Conservation (phyloP, 2,888 invertebrate genomes). For the Drosophila buzzatii region DNA sequence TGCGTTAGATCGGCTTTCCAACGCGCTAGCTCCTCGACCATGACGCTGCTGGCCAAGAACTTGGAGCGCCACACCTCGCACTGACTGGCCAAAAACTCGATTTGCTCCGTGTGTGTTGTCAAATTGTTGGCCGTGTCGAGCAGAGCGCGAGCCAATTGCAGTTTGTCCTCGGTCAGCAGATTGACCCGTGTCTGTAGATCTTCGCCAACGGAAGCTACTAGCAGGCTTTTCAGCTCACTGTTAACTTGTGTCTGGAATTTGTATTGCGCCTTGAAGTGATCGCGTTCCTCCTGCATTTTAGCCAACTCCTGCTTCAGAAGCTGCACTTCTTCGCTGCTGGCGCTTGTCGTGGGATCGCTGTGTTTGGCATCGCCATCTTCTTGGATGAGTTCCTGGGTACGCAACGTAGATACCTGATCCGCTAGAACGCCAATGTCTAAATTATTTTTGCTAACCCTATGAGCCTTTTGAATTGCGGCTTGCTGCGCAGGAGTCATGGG, state of each 20-base stretch:
- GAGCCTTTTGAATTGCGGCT: slow-evolving; percentile 61
- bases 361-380: slow-evolving; percentile 81
- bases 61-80: slow-evolving; percentile 99
- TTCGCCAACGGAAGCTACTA: slow-evolving; percentile 98
- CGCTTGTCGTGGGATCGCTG: slow-evolving; percentile 51
- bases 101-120: slow-evolving; percentile 95
- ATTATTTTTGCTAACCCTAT: slow-evolving; percentile 86
- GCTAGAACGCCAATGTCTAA: slow-evolving; percentile 89
- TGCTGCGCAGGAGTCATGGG: slow-evolving; percentile 88
- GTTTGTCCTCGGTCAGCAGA: slow-evolving; percentile 95
- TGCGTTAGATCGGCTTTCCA: slow-evolving; percentile 93
- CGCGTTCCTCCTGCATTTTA: slow-evolving; percentile 89
- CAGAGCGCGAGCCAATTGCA: slow-evolving; percentile 93
- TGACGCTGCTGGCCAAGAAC: slow-evolving; percentile 96
- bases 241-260: slow-evolving; percentile 96
- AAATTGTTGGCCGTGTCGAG: slow-evolving; percentile 94
- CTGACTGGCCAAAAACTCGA: slow-evolving; percentile 96
- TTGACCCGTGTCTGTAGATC: slow-evolving; percentile 96
- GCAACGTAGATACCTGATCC: slow-evolving; percentile 90
- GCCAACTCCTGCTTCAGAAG: slow-evolving; percentile 65
- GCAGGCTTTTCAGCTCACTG: slow-evolving; percentile 94
- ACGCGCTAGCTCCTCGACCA: slow-evolving; percentile 95
- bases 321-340: slow-evolving; percentile 48
- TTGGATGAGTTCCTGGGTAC: slow-evolving; percentile 88
- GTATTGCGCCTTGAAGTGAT: slow-evolving; percentile 91